Evolutionary conservation across 2,113 vertebrate species (phyloP).

Genomic region (Progne subis): DNA sequence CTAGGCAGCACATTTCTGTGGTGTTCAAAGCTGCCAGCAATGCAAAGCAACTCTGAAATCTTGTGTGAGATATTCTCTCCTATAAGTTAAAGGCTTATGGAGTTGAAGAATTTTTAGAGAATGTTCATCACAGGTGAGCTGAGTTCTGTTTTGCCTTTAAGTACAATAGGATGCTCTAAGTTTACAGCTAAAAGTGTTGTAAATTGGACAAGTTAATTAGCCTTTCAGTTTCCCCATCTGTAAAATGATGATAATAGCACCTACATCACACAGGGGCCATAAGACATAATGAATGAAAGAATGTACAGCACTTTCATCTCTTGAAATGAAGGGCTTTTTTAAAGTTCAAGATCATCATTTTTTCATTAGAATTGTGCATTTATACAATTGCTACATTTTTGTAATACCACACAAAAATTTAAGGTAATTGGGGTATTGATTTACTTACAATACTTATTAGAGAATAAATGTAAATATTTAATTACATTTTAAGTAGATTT

Average conservation of each 20-base stretch:
- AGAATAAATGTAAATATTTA: slow-evolving; percentile 44
- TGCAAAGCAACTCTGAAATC: neutral
- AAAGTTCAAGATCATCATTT: slow-evolving; percentile 60
- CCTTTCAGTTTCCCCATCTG: slow-evolving; percentile 33
- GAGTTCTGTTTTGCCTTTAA: slow-evolving; percentile 21
- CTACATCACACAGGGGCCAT: slow-evolving; percentile 17
- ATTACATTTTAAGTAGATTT: slow-evolving; percentile 18
- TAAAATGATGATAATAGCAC: slow-evolving; percentile 46
- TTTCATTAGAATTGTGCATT: slow-evolving; percentile 43
- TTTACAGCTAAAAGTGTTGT: slow-evolving; percentile 34
- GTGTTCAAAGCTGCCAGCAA: neutral
- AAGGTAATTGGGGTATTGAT: slow-evolving; percentile 19
- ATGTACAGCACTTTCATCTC: slow-evolving; percentile 28
- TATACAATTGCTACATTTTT: neutral
- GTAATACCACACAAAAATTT: neutral
- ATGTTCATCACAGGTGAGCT: slow-evolving; percentile 2
- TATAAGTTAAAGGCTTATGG: neutral
- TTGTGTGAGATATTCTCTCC: neutral
- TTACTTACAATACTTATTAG: slow-evolving; percentile 34
- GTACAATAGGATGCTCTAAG: neutral
- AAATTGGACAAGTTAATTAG: slow-evolving; percentile 56
- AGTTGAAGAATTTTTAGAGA: neutral
- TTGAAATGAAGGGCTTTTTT: slow-evolving; percentile 44
- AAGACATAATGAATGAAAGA: slow-evolving; percentile 43
- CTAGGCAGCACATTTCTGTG: neutral